Evolutionary conservation across 2,797 vertebrate genomes (phyloP).

Genomic region (Crocidura indochinensis): DNA sequence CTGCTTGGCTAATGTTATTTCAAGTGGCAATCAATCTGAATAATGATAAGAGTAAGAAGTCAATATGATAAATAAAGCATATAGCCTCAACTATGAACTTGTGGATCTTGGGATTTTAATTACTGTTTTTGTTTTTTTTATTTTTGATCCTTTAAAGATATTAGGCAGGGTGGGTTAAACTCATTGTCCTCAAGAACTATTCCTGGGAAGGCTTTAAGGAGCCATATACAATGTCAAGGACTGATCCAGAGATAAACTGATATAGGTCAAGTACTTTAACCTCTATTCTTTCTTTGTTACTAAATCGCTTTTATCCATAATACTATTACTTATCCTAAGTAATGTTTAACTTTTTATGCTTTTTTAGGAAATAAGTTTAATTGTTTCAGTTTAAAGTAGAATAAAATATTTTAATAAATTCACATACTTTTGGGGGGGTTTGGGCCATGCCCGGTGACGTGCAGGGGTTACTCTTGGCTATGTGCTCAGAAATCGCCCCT

Average conservation of each 20-base stretch:
- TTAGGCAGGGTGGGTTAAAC: no score
- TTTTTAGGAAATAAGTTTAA: neutral
- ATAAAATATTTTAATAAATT: constrained; percentile 17
- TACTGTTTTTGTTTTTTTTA: neutral
- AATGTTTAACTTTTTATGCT: constrained; percentile 1
- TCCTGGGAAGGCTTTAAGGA: no score
- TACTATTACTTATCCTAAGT: neutral
- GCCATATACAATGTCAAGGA: no score
- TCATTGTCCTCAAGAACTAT: no score
- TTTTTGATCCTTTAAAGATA: no score
- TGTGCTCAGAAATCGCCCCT: no score
- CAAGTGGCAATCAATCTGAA: constrained; percentile 58
- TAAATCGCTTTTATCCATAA: neutral
- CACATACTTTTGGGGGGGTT: neutral
- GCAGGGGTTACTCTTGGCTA: no score
- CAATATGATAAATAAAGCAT: constrained; percentile 33
- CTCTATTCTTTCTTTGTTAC: no score
- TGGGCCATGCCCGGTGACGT: no score
- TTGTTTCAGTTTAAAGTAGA: neutral
- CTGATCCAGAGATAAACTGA: no score
- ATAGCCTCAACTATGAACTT: neutral
- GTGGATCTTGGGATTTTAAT: constrained; percentile 51
- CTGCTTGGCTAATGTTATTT: constrained; percentile 40
- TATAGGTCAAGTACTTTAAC: no score
- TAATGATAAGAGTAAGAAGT: constrained; percentile 20